These are phyloP conservation scores for Ophiothrix spiculata DNA, from an alignment of 35 echinoderm and acorn worm species.

Conservation along the genomic window DNA sequence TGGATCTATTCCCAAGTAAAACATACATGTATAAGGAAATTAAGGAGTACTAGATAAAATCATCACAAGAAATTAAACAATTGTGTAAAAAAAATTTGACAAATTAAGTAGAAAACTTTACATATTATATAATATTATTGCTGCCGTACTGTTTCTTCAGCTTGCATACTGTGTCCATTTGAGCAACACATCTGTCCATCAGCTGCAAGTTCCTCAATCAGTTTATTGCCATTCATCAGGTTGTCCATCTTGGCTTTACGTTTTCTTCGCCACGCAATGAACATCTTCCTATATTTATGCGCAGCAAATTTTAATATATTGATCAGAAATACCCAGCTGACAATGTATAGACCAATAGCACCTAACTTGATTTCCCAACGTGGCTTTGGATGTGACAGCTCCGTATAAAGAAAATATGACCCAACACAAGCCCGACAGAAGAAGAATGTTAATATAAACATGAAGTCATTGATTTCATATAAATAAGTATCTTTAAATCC, in stretches of 20 bases:
- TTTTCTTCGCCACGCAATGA: constrained; percentile 21
- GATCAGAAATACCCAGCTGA: constrained; percentile 64
- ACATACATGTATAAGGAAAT: no score
- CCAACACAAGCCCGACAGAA: constrained; percentile 65
- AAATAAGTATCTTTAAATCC: constrained; percentile 40
- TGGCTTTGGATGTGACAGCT: constrained; percentile 59
- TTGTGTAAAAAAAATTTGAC: no score
- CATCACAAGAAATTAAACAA: no score
- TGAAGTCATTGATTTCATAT: constrained; percentile 86
- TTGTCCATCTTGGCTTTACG: neutral
- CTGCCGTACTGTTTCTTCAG: no score
- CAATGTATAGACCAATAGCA: constrained; percentile 59
- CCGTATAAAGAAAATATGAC: constrained; percentile 52
- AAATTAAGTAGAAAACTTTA: no score
- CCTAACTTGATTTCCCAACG: constrained; percentile 60
- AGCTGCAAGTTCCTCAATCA: neutral
- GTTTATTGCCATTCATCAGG: neutral
- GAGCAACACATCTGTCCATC: neutral
- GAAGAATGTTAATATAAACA: constrained; percentile 75
- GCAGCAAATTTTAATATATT: constrained; percentile 55
- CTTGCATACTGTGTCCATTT: neutral
- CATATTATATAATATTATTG: no score
- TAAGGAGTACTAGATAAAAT: no score
- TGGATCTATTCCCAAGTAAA: no score
- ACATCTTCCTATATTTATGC: constrained; percentile 69